Evolutionary conservation across 92 coral and sea anemone genomes (phyloP), one percentile per base, ranked within the genome.

Genomic region (Phenganax marumi): DNA sequence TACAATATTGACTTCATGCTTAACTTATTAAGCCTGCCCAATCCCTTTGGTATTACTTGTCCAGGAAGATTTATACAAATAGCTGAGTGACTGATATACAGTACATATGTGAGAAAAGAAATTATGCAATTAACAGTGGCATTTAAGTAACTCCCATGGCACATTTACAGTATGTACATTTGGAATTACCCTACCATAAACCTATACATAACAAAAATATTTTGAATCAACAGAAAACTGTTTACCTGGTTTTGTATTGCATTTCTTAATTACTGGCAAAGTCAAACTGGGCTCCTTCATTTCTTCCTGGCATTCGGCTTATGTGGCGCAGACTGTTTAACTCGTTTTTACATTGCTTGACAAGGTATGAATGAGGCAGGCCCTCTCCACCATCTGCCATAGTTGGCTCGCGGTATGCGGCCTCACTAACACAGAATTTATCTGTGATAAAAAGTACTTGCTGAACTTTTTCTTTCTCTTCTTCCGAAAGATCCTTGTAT

Each of bases 391-490:
- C 46, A 18, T 66, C 50, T 11, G 50, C 25, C 72, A 66, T 24
- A 14, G 50, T 66, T 12, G 19, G 14, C 22, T 66, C 72, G 6
- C 12, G 63, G 19, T 56, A 56, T 17, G 78, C 85, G 12, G 75
- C 84, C 18, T 76, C 81, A 4, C 69, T 55, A 22, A 76, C 39
- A 76, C 81, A 54, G 49, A 76, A 76, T 18, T 76, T 63, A 62
- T 79, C 73, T 52, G 64, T 56, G 3, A 78, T 62, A 52, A 69
- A 80, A 26, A 80, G 81, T 4, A 86, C 73, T 18, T 60, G 73
- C 43, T 86, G 79, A 33, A 86, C 81, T 52, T 86, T 86, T 18
- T 86, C 84, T 65, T 79, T 77, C 49, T 85, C 88, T 3, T 78
- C 84, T 68, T 85, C 79, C 14, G 79, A 76, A 22, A 85, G 50